Percentiles rank a stretch among this genome's conserved stretches.
Evolutionary conservation across 2,797 vertebrate genomes (phyloP).

Genomic region (Hylomyscus alleni): DNA sequence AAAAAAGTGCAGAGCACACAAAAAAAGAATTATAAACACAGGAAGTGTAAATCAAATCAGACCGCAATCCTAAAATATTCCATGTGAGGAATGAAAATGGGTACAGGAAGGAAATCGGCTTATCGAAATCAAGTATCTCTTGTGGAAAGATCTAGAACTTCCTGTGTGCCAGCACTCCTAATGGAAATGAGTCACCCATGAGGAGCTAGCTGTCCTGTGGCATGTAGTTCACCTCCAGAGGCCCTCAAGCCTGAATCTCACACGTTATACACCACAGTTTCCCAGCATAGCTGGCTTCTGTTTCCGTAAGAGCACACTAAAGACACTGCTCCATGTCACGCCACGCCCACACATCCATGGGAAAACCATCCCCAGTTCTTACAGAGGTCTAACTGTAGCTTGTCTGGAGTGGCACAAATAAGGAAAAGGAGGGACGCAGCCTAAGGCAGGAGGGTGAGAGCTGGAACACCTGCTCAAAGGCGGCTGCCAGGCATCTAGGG

Average conservation of each 20-base stretch:
- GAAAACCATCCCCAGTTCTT: no score
- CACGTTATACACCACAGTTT: not conserved
- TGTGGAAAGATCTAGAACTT: not conserved
- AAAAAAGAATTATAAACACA: conserved; percentile 11
- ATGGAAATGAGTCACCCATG: not conserved
- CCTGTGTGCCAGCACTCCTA: not conserved
- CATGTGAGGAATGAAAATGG: not conserved
- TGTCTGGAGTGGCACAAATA: not conserved
- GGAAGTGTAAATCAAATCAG: conserved; percentile 51
- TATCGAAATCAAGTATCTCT: not conserved
- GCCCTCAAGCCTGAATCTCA: not conserved
- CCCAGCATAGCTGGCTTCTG: no score
- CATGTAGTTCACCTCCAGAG: not conserved
- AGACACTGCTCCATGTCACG: not conserved
- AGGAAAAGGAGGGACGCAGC: not conserved
- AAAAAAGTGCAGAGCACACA: not conserved
- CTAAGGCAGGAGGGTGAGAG: accelerated
- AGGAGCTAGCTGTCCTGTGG: no score
- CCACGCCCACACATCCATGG: accelerated
- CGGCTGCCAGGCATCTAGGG: not conserved
- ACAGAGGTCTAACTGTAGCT: no score
- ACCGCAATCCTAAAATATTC: not conserved
- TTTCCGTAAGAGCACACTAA: no score
- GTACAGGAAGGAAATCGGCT: not conserved
- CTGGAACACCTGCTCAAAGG: not conserved